Percentiles rank a stretch among this genome's conserved stretches.
Evolutionary conservation across 1,140 invertebrate genomes (phyloP).

Genomic region (Pinna nobilis): DNA sequence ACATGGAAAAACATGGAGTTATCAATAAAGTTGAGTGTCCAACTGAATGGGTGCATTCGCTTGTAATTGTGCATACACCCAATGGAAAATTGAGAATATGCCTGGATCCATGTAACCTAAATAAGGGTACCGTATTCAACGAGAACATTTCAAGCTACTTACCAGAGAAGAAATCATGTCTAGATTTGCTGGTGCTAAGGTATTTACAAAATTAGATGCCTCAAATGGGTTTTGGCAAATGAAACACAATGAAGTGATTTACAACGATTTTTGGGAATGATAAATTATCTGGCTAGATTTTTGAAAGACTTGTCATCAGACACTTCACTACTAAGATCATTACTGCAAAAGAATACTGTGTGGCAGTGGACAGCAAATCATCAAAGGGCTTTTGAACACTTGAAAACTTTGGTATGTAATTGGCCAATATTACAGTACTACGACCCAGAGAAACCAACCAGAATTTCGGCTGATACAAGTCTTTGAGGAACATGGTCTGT

Average conservation of each 20-base stretch:
- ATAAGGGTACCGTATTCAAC: no score
- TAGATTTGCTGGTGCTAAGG: no score
- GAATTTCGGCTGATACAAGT: constrained; percentile 4
- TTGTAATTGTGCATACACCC: no score
- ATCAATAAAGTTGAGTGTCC: no score
- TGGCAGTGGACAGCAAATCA: background rate
- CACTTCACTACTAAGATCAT: background rate
- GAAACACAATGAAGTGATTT: background rate
- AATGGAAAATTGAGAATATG: no score
- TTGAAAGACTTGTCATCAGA: background rate
- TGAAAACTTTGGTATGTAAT: background rate
- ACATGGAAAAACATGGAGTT: no score
- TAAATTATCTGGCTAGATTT: constrained; percentile 20
- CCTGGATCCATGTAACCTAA: no score
- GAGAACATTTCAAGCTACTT: no score
- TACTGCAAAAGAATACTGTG: background rate
- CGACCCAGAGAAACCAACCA: constrained; percentile 5
- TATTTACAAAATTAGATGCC: constrained; percentile 17
- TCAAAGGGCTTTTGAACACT: background rate
- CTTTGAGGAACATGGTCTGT: background rate
- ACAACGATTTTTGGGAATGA: constrained; percentile 21
- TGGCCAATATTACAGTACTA: constrained; percentile 8
- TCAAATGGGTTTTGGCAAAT: constrained; percentile 14
- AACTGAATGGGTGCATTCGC: no score
- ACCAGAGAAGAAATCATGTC: no score